These are phyloP conservation scores for Allophyes oxyacanthae DNA, from an alignment of 2,888 invertebrate genomes.

Conservation along the genomic window DNA sequence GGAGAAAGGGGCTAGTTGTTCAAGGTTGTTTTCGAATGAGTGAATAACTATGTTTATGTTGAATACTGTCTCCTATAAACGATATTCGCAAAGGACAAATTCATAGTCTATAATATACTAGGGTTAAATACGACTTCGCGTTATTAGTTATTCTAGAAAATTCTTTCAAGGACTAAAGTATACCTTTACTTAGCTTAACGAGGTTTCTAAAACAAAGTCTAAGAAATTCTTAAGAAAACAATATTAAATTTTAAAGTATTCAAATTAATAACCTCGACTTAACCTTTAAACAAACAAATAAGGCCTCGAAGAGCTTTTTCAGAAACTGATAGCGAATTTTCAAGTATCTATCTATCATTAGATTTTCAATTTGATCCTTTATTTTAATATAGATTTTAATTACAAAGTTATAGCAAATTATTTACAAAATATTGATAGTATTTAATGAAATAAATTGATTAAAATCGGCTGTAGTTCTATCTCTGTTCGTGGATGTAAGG, in stretches of 20 bases:
- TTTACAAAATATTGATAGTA: too few species aligned
- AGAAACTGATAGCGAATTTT: constrained; percentile 2
- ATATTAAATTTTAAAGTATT: constrained; percentile 9
- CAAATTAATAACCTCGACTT: constrained; percentile 10
- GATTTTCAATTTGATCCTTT: too few species aligned
- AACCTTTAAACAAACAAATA: constrained; percentile 2
- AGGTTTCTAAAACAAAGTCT: background rate
- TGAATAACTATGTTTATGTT: too few species aligned
- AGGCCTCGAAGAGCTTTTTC: constrained; percentile 8
- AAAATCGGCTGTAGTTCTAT: too few species aligned
- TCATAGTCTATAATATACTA: too few species aligned
- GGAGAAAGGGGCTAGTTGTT: too few species aligned
- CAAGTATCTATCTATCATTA: constrained; percentile 3
- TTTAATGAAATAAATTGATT: too few species aligned
- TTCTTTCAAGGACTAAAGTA: background rate
- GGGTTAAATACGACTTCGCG: too few species aligned
- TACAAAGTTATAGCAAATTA: background rate
- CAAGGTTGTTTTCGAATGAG: too few species aligned
- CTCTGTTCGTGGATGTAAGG: too few species aligned
- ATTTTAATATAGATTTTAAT: constrained; percentile 1
- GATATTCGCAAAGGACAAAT: too few species aligned
- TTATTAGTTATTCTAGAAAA: background rate
- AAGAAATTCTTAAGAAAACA: constrained; percentile 4
- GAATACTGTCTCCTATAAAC: too few species aligned
- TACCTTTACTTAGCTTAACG: background rate